Base-by-base conservation (phyloP, 2,888 invertebrate species). In the Fissipunctia ypsillon region DNA sequence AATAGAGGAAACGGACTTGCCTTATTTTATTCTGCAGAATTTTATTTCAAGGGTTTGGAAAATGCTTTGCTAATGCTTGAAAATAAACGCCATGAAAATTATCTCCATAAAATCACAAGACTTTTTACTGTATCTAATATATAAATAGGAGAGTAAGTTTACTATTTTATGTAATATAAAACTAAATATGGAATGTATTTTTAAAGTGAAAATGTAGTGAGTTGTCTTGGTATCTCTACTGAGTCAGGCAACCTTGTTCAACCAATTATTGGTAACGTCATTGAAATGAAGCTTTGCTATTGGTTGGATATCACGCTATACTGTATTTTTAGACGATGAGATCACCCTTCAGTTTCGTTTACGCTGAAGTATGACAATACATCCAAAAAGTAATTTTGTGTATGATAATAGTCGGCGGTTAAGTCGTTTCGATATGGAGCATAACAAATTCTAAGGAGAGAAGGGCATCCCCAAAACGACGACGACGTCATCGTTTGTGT, bases 391-490 rank as follows among this genome's bases (percentile, higher is more conserved):
- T 92, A 83, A 87, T 76, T 81, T 83, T 76, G 78, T 80, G 52
- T 73, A 86, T 83, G 85, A 71, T 83, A 89, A 84, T 81, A 81
- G 82, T 78, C 48, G 94, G 92, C 91, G 82, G 89, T 90, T 96
- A 94, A 7, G 94, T 85, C 93, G 80, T 95, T 95, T 94, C 78
- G 89, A 84, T 87, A 81, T 81, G 80, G 64, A 77, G 71, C 74
- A 64, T 78, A 54, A 88, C 86, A 91, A 93, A 91, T 93, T 94
- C 92, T 93, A 86, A 90, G 89, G 93, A 95, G 93, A 94, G 94
- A 94, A 95, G 95, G 96, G 95, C 95, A 95, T 95, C 95, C 95
- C 96, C 95, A 93, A 94, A 93, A 91, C 87, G 90, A 91, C 83
- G 90, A 88, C 88, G 90, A 95, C 76, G 76, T 78, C 78, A 81